These are phyloP conservation scores for Cryptophagus acutangulus DNA, from an alignment of 2,888 invertebrate species.

Conservation along the genomic window DNA sequence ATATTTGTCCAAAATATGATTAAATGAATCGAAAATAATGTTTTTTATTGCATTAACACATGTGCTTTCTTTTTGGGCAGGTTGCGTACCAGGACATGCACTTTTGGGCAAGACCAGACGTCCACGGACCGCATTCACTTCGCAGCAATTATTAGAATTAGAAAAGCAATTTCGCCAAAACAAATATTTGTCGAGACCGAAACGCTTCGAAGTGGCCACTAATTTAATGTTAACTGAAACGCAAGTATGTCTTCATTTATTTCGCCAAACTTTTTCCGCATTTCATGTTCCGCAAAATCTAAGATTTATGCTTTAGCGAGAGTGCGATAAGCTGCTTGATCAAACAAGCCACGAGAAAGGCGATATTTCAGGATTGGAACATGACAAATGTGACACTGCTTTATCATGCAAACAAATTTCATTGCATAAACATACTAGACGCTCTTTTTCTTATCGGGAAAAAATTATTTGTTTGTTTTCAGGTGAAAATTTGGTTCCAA, in stretches of 20 bases:
- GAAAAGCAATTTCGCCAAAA: constrained; percentile 99
- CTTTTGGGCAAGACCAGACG: constrained; percentile 81
- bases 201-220: constrained; percentile 97
- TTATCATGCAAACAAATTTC: constrained; percentile 33
- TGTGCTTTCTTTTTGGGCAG: constrained; percentile 46
- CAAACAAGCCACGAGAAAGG: too few species aligned
- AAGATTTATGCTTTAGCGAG: too few species aligned
- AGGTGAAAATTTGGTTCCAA: constrained; percentile 99
- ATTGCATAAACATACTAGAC: constrained; percentile 8
- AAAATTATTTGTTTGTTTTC: constrained; percentile 29
- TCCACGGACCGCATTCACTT: constrained; percentile 97
- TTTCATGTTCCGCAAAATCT: constrained; percentile 45
- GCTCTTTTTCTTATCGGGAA: not conserved
- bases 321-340: too few species aligned
- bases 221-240: constrained; percentile 97
- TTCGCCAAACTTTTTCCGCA: constrained; percentile 18
- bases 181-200: constrained; percentile 96
- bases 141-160: constrained; percentile 91
- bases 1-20: not conserved
- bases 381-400: constrained; percentile 35
- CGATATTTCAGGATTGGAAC: too few species aligned
- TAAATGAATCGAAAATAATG: constrained; percentile 5
- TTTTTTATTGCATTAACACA: constrained; percentile 5
- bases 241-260: constrained; percentile 61
- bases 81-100: constrained; percentile 67